Conservation (phyloP, 64 coral and sea anemone species). For the Actinia tenebrosa region DNA sequence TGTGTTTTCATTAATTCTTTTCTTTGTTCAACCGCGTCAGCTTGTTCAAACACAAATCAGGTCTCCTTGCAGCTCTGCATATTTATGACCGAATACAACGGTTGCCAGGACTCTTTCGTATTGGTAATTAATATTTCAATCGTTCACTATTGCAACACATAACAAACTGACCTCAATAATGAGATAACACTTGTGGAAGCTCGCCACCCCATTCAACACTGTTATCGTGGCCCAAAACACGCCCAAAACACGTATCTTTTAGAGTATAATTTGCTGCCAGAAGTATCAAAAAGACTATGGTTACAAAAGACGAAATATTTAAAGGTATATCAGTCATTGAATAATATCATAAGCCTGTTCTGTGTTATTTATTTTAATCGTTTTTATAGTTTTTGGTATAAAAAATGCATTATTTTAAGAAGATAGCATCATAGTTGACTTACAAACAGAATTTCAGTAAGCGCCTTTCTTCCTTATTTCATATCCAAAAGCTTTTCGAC, state of each 20-base stretch:
- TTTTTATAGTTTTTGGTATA: too few relatives aligned
- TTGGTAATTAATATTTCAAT: background rate
- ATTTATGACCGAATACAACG: background rate
- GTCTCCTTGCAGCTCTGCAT: background rate
- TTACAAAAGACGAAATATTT: background rate
- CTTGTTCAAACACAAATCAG: constrained; percentile 6
- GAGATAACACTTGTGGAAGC: background rate
- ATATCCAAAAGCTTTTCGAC: background rate
- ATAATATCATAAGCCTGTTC: background rate
- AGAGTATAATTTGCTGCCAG: background rate
- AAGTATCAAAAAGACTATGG: background rate
- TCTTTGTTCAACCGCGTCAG: constrained; percentile 8
- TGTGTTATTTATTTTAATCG: too few relatives aligned
- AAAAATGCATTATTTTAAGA: too few relatives aligned
- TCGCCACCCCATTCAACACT: background rate
- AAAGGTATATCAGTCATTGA: background rate
- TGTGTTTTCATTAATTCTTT: background rate
- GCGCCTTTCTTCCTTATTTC: background rate
- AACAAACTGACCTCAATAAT: constrained; percentile 1
- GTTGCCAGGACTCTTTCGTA: background rate
- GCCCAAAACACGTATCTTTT: background rate
- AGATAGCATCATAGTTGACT: too few relatives aligned
- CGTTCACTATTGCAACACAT: background rate
- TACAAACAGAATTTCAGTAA: too few relatives aligned
- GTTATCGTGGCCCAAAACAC: background rate